Base-by-base conservation (phyloP, 2,888 invertebrate genomes). In the Stenurella melanura region DNA sequence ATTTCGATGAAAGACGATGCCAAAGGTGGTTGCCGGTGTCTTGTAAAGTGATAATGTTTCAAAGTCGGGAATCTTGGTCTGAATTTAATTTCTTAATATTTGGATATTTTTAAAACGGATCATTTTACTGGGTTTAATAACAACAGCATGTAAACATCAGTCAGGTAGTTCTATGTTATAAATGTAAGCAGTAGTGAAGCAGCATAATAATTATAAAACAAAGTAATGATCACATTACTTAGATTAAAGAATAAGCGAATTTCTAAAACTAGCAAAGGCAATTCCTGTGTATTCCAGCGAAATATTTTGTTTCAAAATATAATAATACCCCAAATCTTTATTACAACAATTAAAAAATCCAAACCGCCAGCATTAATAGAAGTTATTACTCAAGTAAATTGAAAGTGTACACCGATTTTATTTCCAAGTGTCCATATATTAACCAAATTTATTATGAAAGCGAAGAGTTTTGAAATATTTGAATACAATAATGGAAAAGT, bases 401-500 rank as follows among this genome's bases (percentile, higher is more conserved):
- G 57, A 57, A 57, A 57, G 17, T 4, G 18, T 18, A 57, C 57
- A 57, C 7, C 57, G 57, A 34, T 38, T 64, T 18, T 34, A 38
- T 67, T 50, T 54, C 10, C 64, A 63, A 30, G n/a, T 21, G n/a
- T 1, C 19, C 19, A 0, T 21, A 18, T 19, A 67, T 12, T 26
- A n/a, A n/a, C 11, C 15, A 54, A 67, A 67, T 73, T 66, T 66
- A 57, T 19, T 57, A 64, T 57, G 30, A 54, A n/a, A 18, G 15
- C 3, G 38, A 38, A 67, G 67, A 18, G 30, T 21, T 50, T 57
- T 19, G 60, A 67, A 67, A 73, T 54, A 58, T 42, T 67, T 60
- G 67, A 67, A 50, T 42, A 67, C 58, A 73, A 74, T 56, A 67
- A 61, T 77, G 74, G 70, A 76, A 77, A 77, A 73, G 69, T 69